Percentiles rank a stretch among this genome's conserved stretches.
Evolutionary conservation across 23 tunicate genomes (phyloP).

Genomic region (Corella eumyota): DNA sequence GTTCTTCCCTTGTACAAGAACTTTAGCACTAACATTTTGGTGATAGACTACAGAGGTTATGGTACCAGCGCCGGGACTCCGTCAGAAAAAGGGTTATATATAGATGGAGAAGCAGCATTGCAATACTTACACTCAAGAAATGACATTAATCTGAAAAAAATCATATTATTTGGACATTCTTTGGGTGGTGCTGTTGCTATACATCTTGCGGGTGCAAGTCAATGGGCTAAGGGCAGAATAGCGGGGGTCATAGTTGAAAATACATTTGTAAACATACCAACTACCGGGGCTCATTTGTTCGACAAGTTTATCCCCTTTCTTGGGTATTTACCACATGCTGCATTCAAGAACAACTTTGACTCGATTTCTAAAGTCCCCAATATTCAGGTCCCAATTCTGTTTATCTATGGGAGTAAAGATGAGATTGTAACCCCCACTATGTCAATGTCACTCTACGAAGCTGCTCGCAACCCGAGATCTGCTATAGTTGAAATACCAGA

Average conservation of each 20-base stretch:
- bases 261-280: conserved; percentile 64
- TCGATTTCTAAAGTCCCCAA: conserved; percentile 35
- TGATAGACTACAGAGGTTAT: conserved; percentile 80
- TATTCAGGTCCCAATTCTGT: conserved; percentile 43
- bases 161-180: conserved; percentile 75
- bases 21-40: conserved; percentile 35
- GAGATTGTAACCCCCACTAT: conserved; percentile 45
- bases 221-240: conserved; percentile 45
- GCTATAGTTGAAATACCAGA: conserved; percentile 40
- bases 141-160: conserved; percentile 62
- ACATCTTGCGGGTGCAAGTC: conserved; percentile 51
- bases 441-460: conserved; percentile 28
- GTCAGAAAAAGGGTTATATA: conserved; percentile 64
- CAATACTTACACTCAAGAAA: conserved; percentile 31
- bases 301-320: conserved; percentile 19
- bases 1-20: conserved; percentile 19
- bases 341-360: conserved; percentile 55
- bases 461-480: conserved; percentile 57
- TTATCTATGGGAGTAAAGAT: conserved; percentile 63
- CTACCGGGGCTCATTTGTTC: conserved; percentile 41
- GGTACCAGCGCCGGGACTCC: conserved; percentile 81
- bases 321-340: conserved; percentile 29
- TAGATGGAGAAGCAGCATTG: conserved; percentile 74
- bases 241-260: conserved; percentile 82
- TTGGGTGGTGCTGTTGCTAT: conserved; percentile 91